A percentile compares a stretch with the other conserved stretches of the same genome.
phyloP scores from a whole-genome alignment of 2,113 vertebrate genomes.

The Lontra canadensis region DNA sequence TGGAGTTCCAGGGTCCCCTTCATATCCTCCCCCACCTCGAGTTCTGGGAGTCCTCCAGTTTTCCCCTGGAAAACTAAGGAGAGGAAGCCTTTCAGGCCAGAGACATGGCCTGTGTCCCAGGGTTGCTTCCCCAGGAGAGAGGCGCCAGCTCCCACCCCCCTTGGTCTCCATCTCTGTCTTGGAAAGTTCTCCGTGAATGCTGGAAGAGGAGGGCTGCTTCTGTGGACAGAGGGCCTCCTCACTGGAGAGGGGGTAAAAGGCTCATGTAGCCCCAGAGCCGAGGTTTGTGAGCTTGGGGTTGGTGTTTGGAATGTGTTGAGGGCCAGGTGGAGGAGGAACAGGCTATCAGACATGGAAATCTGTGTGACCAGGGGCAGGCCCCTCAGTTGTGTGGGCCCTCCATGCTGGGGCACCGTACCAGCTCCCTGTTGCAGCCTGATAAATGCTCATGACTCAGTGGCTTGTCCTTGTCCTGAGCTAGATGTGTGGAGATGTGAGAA shows the following conservation, averaged over 20 bases:
- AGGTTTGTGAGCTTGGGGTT: not conserved
- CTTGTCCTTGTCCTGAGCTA: not conserved
- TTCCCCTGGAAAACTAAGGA: not conserved
- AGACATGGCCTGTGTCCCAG: not conserved
- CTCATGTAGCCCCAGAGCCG: not conserved
- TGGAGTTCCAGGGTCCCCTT: not conserved
- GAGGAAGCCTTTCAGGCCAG: not conserved
- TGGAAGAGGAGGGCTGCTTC: not conserved
- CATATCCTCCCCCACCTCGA: not conserved
- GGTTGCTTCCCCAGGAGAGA: not conserved
- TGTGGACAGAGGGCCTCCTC: not conserved
- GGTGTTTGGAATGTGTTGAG: no score
- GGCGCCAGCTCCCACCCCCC: not conserved
- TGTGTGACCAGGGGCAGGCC: not conserved
- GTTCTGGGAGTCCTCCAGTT: not conserved
- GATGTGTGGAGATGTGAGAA: not conserved
- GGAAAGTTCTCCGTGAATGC: not conserved
- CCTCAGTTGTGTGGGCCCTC: not conserved
- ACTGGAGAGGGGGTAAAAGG: not conserved
- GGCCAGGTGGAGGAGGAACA: not conserved
- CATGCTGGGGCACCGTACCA: not conserved
- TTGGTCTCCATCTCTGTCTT: not conserved
- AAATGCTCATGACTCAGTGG: not conserved
- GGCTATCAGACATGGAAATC: no score
- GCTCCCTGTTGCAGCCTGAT: not conserved